A percentile compares a stretch with the other conserved stretches of the same genome.
Evolutionary conservation across 2,888 invertebrate genomes (phyloP).

Genomic region (Rhagium mordax): DNA sequence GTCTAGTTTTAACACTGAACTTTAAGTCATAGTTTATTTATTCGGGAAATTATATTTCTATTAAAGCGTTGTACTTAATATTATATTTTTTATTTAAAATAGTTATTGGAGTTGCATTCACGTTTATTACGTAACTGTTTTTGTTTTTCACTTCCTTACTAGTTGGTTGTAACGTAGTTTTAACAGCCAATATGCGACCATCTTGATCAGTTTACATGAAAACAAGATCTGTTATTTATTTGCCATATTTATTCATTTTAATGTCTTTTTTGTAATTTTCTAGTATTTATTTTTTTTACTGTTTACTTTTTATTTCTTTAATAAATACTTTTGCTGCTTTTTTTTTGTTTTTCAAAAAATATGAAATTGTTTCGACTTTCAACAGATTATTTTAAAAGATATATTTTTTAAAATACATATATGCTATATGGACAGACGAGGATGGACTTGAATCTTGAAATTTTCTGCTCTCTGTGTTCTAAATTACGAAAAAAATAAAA

Average conservation of each 20-base stretch:
- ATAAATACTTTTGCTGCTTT: conserved; percentile 56
- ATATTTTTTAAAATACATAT: not conserved
- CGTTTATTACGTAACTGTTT: conserved; percentile 10
- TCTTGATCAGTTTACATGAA: conserved; percentile 23
- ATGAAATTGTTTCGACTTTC: not conserved
- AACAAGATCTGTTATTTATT: conserved; percentile 53
- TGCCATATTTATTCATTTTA: conserved; percentile 57
- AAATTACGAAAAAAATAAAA: conserved; percentile 23
- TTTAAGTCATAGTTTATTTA: conserved; percentile 35
- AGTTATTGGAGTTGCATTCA: conserved; percentile 39
- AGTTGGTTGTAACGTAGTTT: conserved; percentile 29
- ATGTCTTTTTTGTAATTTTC: conserved; percentile 51
- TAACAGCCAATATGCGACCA: conserved; percentile 31
- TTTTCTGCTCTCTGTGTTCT: conserved; percentile 30
- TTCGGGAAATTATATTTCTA: conserved; percentile 27
- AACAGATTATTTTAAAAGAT: not conserved
- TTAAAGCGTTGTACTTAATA: conserved; percentile 47
- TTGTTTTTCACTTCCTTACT: not conserved
- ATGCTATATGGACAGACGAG: not conserved
- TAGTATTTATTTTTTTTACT: conserved; percentile 57
- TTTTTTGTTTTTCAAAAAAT: conserved; percentile 33
- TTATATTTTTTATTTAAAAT: conserved; percentile 39
- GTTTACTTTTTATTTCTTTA: conserved; percentile 55
- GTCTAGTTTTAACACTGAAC: conserved; percentile 27
- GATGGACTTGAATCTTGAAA: conserved; percentile 1